These are phyloP conservation scores for Cephus cinctus DNA, from an alignment of 1,140 invertebrate genomes.

Conservation along the genomic window DNA sequence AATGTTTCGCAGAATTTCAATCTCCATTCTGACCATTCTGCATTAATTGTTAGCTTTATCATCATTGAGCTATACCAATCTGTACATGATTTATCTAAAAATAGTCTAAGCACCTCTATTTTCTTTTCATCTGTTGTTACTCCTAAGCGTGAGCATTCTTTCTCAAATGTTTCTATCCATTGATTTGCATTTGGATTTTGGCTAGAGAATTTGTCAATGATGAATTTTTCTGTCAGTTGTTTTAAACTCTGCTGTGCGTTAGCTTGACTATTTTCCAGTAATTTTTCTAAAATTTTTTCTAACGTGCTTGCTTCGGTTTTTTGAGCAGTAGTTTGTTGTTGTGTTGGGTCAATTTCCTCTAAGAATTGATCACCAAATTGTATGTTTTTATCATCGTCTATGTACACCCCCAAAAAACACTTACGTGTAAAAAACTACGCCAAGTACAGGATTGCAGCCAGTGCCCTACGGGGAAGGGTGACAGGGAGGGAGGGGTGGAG, in stretches of 20 bases:
- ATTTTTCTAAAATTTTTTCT: constrained; percentile 4
- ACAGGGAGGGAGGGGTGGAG: too few relatives aligned
- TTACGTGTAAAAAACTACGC: too few relatives aligned
- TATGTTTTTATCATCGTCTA: too few relatives aligned
- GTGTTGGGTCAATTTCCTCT: too few relatives aligned
- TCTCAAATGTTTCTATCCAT: constrained; percentile 13
- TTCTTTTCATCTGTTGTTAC: constrained; percentile 6
- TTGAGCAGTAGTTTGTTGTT: too few relatives aligned
- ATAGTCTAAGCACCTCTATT: constrained; percentile 11
- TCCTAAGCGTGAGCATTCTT: constrained; percentile 12
- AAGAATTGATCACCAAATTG: too few relatives aligned
- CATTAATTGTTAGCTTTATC: constrained; percentile 17
- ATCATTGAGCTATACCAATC: constrained; percentile 21
- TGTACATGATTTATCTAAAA: constrained; percentile 8
- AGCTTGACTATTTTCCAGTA: constrained; percentile 3
- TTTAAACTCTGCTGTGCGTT: background rate
- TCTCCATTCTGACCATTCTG: constrained; percentile 20
- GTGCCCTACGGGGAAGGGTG: too few relatives aligned
- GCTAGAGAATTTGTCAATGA: background rate
- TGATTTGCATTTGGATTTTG: constrained; percentile 7
- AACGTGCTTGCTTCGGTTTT: too few relatives aligned
- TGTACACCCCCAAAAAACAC: too few relatives aligned
- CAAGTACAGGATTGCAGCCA: too few relatives aligned
- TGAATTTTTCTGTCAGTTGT: constrained; percentile 3
- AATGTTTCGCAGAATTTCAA: constrained; percentile 20